Evolutionary conservation across 30 jellyfish, hydroid and myxozoan species (phyloP).

Genomic region (Nemopilema nomurai): DNA sequence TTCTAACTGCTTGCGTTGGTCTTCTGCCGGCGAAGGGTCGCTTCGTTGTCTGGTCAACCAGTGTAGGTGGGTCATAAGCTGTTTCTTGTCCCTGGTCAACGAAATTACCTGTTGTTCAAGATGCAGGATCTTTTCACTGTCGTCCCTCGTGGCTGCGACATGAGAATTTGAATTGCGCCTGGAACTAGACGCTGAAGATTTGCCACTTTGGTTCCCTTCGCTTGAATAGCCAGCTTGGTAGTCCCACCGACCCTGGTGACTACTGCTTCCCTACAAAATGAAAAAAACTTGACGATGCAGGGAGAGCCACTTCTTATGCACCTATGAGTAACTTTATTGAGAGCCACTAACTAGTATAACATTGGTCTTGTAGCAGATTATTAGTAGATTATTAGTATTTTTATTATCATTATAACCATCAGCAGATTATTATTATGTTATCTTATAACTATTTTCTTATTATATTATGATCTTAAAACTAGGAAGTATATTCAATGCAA

Average conservation of each 20-base stretch:
- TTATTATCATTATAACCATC: too few species aligned
- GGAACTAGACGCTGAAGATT: background rate
- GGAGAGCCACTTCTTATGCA: too few species aligned
- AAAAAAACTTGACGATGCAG: too few species aligned
- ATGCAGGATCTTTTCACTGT: slow-evolving; percentile 2
- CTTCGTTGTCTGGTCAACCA: slow-evolving; percentile 68
- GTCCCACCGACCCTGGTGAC: background rate
- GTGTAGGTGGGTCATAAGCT: slow-evolving; percentile 68
- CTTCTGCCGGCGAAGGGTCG: slow-evolving; percentile 7
- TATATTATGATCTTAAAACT: too few species aligned
- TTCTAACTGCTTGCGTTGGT: background rate
- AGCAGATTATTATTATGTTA: too few species aligned
- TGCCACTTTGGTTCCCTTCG: background rate
- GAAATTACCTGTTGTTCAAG: slow-evolving; percentile 38
- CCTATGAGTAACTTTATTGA: too few species aligned
- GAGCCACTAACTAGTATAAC: too few species aligned
- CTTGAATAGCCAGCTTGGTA: background rate
- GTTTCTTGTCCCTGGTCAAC: slow-evolving; percentile 59
- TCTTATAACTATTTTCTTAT: too few species aligned
- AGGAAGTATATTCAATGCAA: too few species aligned
- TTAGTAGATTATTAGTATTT: too few species aligned
- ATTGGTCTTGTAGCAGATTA: too few species aligned
- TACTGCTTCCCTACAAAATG: background rate
- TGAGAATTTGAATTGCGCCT: slow-evolving; percentile 2
- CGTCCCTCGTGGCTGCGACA: slow-evolving; percentile 1